phyloP scores from a whole-genome alignment of 2,888 invertebrate species.

The Dryadula phaetusa region DNA sequence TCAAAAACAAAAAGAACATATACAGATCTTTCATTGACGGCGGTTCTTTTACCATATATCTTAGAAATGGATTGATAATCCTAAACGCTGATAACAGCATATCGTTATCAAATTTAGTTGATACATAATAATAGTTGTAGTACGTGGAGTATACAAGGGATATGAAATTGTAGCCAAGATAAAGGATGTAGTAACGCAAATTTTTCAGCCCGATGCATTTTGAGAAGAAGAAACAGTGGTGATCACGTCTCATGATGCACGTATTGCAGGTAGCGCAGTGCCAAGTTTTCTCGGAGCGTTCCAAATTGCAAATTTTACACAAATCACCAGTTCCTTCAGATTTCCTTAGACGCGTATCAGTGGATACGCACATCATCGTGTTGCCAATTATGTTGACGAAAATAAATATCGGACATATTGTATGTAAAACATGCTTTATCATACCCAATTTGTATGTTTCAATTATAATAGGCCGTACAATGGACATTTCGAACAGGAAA shows the following conservation, averaged over 20 bases:
- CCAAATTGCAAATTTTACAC: slow-evolving; percentile 89
- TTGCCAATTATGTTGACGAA: slow-evolving; percentile 68
- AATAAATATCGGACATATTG: slow-evolving; percentile 54
- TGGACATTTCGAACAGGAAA: slow-evolving; percentile 59
- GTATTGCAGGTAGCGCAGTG: slow-evolving; percentile 92
- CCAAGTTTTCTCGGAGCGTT: slow-evolving; percentile 90
- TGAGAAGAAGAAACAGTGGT: slow-evolving; percentile 92
- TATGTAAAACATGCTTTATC: slow-evolving; percentile 53
- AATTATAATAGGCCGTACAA: slow-evolving; percentile 58
- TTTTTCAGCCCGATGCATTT: slow-evolving; percentile 93
- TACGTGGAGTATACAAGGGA: slow-evolving; percentile 87
- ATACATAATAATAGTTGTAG: slow-evolving; percentile 87
- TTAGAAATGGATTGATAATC: slow-evolving; percentile 58
- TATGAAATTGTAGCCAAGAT: slow-evolving; percentile 87
- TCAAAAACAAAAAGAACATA: slow-evolving; percentile 56
- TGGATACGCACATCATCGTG: slow-evolving; percentile 59
- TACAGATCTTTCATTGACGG: slow-evolving; percentile 57
- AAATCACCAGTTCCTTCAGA: slow-evolving; percentile 64
- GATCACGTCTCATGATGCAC: slow-evolving; percentile 93
- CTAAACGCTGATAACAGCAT: slow-evolving; percentile 52
- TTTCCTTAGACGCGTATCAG: slow-evolving; percentile 55
- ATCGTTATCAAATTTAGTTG: slow-evolving; percentile 57
- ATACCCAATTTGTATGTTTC: slow-evolving; percentile 52
- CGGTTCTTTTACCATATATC: slow-evolving; percentile 52
- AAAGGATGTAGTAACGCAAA: slow-evolving; percentile 91